Base-by-base conservation (phyloP, 2,113 vertebrate species). In the Hippocampus guttulatus region DNA sequence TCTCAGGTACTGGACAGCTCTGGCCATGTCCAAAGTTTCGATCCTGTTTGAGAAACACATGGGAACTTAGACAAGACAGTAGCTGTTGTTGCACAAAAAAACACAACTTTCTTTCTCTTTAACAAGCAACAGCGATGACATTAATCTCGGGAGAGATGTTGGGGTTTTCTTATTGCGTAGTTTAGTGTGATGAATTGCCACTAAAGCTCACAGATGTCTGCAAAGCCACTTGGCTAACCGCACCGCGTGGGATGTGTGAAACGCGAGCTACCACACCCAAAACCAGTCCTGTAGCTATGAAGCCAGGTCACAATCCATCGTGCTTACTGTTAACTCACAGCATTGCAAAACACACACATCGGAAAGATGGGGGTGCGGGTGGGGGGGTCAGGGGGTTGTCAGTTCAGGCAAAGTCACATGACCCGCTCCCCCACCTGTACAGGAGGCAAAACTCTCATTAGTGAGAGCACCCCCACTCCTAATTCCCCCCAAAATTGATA, bases 1-100 rank as follows among this genome's bases (percentile, higher is more conserved):
- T 63, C 90, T 90, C 84, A 99, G 91, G 89, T 96, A 89, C 49
- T 93, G 92, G 76, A 98, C 91, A 0, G 97, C 97, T 0, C 92
- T 92, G 3, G 87, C 61, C 90, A 98, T 92, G 84, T 96, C 94
- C 0, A 99, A 90, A 69, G 92, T 87, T 0, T 85, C 83, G 38
- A 97, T 91, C 71, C 97, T 99, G 86, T 8, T 54, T 78, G 80
- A 77, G 12, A 38, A 79, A 55, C 23, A 83, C 64, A 84, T 8
- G 0, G 8, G 41, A 25, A 65, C 15, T 65, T 25, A 47, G 16
- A 11, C 33, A 63, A 65, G 27, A 65, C 23, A 47, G 40, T 65
- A 8, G 18, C 43, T 43, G 20, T 64, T 64, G 67, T 38, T 30
- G 20, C 55, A 74, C 45, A 70, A 62, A 64, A 76, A 69, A n/a